Percentiles rank a stretch among this genome's conserved stretches.
Conservation (phyloP, 2,888 invertebrate species). For the Apeira syringaria region DNA sequence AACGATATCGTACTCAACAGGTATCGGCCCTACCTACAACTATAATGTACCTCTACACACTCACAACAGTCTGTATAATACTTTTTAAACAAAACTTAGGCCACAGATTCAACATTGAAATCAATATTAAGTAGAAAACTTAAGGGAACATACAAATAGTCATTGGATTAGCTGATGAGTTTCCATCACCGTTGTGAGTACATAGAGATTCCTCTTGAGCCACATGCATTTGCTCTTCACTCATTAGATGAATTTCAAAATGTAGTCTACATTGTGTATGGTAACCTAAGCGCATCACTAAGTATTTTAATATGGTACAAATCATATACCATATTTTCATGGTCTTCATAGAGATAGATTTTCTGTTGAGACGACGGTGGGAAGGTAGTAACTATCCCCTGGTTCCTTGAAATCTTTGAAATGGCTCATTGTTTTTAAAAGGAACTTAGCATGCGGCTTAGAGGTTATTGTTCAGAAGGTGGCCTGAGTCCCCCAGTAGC, state of each 20-base stretch:
- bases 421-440: no score
- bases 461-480: slow-evolving; percentile 38
- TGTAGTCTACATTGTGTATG: no score
- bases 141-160: slow-evolving; percentile 31
- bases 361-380: no score
- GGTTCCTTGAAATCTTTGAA: no score
- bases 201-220: slow-evolving; percentile 32
- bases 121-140: slow-evolving; percentile 35
- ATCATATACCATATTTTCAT: no score
- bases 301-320: no score
- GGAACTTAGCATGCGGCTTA: no score
- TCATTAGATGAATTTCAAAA: no score
- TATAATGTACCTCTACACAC: slow-evolving; percentile 45
- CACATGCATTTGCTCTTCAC: not conserved
- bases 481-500: slow-evolving; percentile 40
- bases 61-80: slow-evolving; percentile 38
- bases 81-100: slow-evolving; percentile 37
- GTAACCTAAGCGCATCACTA: no score
- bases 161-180: slow-evolving; percentile 31
- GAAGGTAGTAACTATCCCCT: no score
- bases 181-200: slow-evolving; percentile 38
- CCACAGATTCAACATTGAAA: slow-evolving; percentile 33
- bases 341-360: no score
- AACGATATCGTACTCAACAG: slow-evolving; percentile 43
- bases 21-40: slow-evolving; percentile 32